Evolutionary conservation across 92 coral and sea anemone species (phyloP), one percentile per base, ranked within the genome.

Genomic region (Epizoanthus illoricatus): DNA sequence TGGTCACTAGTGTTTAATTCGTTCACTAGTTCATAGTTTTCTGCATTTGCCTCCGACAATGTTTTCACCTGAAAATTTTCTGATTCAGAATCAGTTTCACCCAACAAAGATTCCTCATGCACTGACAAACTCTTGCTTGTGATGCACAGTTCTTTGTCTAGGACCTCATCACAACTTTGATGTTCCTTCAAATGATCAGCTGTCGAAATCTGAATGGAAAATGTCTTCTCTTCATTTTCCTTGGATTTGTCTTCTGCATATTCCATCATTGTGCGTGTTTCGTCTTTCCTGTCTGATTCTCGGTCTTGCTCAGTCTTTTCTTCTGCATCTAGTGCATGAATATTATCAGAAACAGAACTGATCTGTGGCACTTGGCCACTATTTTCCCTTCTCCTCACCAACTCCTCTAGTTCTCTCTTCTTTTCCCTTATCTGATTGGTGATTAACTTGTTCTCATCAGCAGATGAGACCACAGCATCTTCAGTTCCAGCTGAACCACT

Each of bases 381-480:
- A 45, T 64, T 69, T 65, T 88, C 81, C 89, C 89, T 73, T 65
- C 72, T 85, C 40, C 73, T 80, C 58, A 88, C 65, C 16, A 88
- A 67, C 42, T 85, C 86, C 45, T 88, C 91, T 4, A 88, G 72
- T 52, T 88, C 80, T 61, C 52, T 85, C 67, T 79, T 88, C 67
- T 85, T 88, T 68, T 73, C 80, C 21, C 24, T 88, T n/a, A 88
- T 88, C 78, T 85, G 78, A 7, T 45, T 49, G 18, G 71, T 49
- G 16, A 88, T 79, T 4, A 88, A 84, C 15, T 58, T 59, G 4
- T 23, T 74, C 33, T 85, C 85, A 58, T 73, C 75, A 85, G 20
- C 73, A 28, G 15, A 13, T 8, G 61, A 12, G 40, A 64, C 21
- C 12, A 24, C 18, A 7, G 7, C 71, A 63, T 63, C 71, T 3